phyloP scores from a whole-genome alignment of 2,888 invertebrate species.

The Lissocephala sabroskyi region DNA sequence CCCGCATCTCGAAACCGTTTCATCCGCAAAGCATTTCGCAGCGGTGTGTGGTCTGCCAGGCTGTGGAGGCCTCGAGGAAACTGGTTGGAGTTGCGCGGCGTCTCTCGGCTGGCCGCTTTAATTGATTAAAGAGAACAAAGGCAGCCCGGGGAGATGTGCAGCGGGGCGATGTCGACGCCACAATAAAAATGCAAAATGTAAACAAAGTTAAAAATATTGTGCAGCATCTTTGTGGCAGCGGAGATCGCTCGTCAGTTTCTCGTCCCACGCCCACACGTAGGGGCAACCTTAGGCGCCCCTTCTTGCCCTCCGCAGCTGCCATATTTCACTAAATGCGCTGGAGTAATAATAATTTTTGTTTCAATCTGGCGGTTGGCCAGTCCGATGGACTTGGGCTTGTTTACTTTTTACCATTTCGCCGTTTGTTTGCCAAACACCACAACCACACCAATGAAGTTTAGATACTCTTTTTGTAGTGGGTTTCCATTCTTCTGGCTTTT shows the following conservation, averaged over 20 bases:
- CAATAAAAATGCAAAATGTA: conserved; percentile 65
- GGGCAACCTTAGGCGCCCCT: neutral
- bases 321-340: conserved; percentile 25
- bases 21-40: conserved; percentile 7
- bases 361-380: conserved; percentile 23
- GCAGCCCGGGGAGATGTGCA: conserved; percentile 21
- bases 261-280: conserved; percentile 17
- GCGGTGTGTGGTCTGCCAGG: conserved; percentile 40
- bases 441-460: no score
- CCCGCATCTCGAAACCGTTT: neutral
- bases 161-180: conserved; percentile 37
- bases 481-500: no score
- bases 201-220: conserved; percentile 61
- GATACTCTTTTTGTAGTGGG: no score
- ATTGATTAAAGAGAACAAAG: conserved; percentile 55
- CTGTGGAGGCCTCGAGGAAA: neutral
- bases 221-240: conserved; percentile 20
- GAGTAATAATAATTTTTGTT: conserved; percentile 28
- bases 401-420: conserved; percentile 53
- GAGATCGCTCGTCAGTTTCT: no score
- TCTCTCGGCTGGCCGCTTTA: conserved; percentile 29
- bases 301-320: conserved; percentile 11
- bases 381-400: conserved; percentile 30
- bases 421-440: no score
- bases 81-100: neutral